Percentiles rank a stretch among this genome's conserved stretches.
Evolutionary conservation across 2,888 invertebrate species (phyloP).

Genomic region (Trachelus stipa): DNA sequence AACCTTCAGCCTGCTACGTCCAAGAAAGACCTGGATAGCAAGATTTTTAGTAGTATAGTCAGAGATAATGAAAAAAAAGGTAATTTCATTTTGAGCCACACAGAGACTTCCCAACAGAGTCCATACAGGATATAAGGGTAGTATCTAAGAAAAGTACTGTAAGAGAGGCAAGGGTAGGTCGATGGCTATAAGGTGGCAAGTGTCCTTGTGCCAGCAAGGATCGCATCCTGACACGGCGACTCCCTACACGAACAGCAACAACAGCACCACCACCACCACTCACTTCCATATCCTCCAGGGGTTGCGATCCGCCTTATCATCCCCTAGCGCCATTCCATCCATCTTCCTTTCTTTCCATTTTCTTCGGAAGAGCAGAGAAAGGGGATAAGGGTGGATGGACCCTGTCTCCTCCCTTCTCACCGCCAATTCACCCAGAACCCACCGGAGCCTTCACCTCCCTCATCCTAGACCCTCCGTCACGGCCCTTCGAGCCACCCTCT

Average conservation of each 20-base stretch:
- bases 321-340: conserved; percentile 58
- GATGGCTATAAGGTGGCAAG: conserved; percentile 31
- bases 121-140: background rate
- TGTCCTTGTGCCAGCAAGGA: conserved; percentile 49
- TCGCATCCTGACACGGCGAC: conserved; percentile 57
- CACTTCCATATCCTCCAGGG: conserved; percentile 20
- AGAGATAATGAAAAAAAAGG: background rate
- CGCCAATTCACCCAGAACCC: conserved; percentile 19
- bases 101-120: background rate
- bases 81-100: background rate
- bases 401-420: conserved; percentile 28
- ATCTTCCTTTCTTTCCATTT: conserved; percentile 65
- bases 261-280: conserved; percentile 28
- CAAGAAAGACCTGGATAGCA: background rate
- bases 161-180: background rate
- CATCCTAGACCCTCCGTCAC: conserved; percentile 4
- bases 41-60: too few relatives aligned
- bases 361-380: conserved; percentile 33
- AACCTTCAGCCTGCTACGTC: background rate
- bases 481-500: background rate
- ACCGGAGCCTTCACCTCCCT: background rate
- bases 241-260: conserved; percentile 33
- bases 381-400: background rate
- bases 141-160: background rate
- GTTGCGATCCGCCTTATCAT: conserved; percentile 36